phyloP scores from a whole-genome alignment of 2,797 vertebrate species.

The Cossypha caffra region DNA sequence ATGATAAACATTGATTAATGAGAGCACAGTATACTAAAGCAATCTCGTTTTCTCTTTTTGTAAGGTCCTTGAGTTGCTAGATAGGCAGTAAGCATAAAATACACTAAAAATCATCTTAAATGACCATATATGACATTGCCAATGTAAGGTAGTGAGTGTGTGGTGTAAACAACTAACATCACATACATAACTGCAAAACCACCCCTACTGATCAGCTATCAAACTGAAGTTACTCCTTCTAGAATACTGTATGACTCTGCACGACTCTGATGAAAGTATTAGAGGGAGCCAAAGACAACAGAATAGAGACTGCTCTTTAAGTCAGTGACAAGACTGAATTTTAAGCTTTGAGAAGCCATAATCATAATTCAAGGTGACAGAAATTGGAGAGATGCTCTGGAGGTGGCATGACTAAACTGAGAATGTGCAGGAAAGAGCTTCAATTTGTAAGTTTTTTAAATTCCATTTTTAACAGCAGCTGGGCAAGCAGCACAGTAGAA shows the following conservation, averaged over 20 bases:
- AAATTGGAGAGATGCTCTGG: not conserved
- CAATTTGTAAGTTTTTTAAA: not conserved
- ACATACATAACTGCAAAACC: not conserved
- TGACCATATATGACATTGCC: not conserved
- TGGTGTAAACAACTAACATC: not conserved
- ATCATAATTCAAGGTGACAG: not conserved
- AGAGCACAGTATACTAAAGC: not conserved
- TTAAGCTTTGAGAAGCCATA: not conserved
- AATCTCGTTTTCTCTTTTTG: not conserved
- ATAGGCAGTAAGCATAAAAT: not conserved
- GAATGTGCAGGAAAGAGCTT: not conserved
- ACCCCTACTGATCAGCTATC: not conserved
- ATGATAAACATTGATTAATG: not conserved
- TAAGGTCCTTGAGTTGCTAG: not conserved
- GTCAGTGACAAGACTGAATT: not conserved
- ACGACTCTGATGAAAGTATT: not conserved
- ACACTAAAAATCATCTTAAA: not conserved
- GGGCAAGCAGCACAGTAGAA: not conserved
- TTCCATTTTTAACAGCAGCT: not conserved
- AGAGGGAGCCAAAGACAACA: not conserved
- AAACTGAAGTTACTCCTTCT: not conserved
- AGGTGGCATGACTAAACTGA: not conserved
- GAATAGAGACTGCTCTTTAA: not conserved
- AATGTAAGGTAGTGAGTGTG: not conserved
- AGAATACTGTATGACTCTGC: not conserved